Evolutionary conservation across 2,888 invertebrate genomes (phyloP).

Genomic region (Tigriopus californicus): DNA sequence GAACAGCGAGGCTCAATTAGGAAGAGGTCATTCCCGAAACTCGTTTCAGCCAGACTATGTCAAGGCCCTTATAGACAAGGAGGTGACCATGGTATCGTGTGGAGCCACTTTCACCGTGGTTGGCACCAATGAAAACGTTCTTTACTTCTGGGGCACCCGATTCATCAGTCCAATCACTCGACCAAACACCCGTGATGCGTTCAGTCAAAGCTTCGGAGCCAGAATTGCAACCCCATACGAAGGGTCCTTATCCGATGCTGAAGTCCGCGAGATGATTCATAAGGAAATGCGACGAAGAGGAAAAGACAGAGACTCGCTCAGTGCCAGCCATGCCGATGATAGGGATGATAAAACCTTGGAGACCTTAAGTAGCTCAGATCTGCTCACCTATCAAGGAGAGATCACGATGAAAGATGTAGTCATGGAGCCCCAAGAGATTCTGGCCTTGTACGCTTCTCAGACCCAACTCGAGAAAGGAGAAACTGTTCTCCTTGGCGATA

Average conservation of each 20-base stretch:
- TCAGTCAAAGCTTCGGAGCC: slow-evolving; percentile 2
- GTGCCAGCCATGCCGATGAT: neutral
- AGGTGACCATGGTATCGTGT: slow-evolving; percentile 35
- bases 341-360: neutral
- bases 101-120: slow-evolving; percentile 45
- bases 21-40: slow-evolving; percentile 31
- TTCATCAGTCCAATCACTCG: slow-evolving; percentile 20
- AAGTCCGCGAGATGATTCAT: neutral
- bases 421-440: slow-evolving; percentile 33
- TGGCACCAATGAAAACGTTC: slow-evolving; percentile 41
- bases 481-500: slow-evolving; percentile 35
- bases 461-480: slow-evolving; percentile 35
- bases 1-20: slow-evolving; percentile 44
- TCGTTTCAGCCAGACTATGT: slow-evolving; percentile 28
- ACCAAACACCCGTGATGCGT: slow-evolving; percentile 17
- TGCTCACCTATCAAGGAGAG: slow-evolving; percentile 15
- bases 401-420: slow-evolving; percentile 23
- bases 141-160: slow-evolving; percentile 47
- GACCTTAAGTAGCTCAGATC: neutral
- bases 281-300: neutral
- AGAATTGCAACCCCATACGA: neutral
- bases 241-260: neutral
- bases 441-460: slow-evolving; percentile 26
- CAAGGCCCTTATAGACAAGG: slow-evolving; percentile 28
- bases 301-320: neutral